A percentile compares a stretch with the other conserved stretches of the same genome.
phyloP scores from a whole-genome alignment of 2,113 vertebrate genomes.

The Cnemophilus loriae region DNA sequence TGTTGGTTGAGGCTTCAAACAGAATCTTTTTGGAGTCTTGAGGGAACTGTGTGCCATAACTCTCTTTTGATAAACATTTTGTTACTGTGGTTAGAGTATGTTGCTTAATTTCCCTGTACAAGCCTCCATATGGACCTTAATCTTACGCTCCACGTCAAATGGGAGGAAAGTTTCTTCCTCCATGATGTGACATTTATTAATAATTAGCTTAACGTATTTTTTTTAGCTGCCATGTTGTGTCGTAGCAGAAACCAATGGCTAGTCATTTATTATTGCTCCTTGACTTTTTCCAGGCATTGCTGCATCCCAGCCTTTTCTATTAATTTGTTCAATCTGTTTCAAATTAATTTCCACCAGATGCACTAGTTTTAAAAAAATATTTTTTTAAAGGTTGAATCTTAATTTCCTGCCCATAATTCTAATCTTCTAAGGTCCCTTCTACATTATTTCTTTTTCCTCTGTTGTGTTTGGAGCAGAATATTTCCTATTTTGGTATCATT shows the following conservation, averaged over 20 bases:
- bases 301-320: background rate
- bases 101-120: background rate
- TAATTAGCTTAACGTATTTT: background rate
- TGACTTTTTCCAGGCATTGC: background rate
- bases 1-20: background rate
- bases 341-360: constrained; percentile 34
- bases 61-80: background rate
- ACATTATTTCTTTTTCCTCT: background rate
- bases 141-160: background rate
- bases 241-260: background rate
- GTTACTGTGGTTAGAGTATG: background rate
- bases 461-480: background rate
- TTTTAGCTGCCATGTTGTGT: background rate
- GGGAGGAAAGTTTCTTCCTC: background rate
- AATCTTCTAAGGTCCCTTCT: background rate
- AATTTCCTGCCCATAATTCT: constrained; percentile 35
- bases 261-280: background rate
- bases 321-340: constrained; percentile 12
- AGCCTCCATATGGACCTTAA: background rate
- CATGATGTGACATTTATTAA: background rate
- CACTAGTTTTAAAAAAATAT: background rate
- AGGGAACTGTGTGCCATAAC: background rate
- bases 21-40: background rate
- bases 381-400: background rate
- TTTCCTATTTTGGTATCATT: constrained; percentile 10